Base-by-base conservation (phyloP, 2,888 invertebrate species). In the Sympetrum striolatum region DNA sequence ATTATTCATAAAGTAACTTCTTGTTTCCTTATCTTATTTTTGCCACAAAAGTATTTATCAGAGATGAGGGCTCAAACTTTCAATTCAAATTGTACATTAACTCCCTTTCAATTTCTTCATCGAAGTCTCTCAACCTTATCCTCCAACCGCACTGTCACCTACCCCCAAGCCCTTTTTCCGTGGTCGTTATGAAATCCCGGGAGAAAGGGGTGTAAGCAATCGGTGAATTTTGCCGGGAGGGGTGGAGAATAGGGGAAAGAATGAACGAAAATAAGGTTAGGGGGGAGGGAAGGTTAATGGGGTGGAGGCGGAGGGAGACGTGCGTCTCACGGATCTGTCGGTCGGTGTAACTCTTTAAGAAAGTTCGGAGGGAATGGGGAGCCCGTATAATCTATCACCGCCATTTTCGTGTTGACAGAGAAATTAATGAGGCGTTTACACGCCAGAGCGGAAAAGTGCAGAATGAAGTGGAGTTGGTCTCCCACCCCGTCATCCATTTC, bases 341-440 rank as follows among this genome's bases (percentile, higher is more conserved):
- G 48, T 81, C 48, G 82, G 35, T 14, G 82, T 58, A 58, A 82
- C 82, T 82, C 82, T 22, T 82, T 58, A 58, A 53, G 82, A 22
- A 14, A 31, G 58, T 31, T 48, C n/a, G 81, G 58, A 37, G 31
- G 4, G 82, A 44, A 37, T 4, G 82, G 86, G 60, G 14, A 86
- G 86, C 53, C 58, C 22, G 86, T 86, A 86, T 86, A 86, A 86
- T 86, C 86, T 86, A 86, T 86, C 86, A 86, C 86, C 86, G 86
- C 86, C 86, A 86, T 86, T 86, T 86, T 86, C 86, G 86, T 86
- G 86, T 86, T 86, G 86, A 86, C 86, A 86, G 86, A 86, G 86
- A 86, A 86, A 86, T 86, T 86, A 86, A 86, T 86, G 86, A 86
- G 86, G 86, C 86, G 86, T 86, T 86, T 86, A 86, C 86, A 86